Conservation (phyloP, 2,113 vertebrate species). For the Pelecanus crispus region DNA sequence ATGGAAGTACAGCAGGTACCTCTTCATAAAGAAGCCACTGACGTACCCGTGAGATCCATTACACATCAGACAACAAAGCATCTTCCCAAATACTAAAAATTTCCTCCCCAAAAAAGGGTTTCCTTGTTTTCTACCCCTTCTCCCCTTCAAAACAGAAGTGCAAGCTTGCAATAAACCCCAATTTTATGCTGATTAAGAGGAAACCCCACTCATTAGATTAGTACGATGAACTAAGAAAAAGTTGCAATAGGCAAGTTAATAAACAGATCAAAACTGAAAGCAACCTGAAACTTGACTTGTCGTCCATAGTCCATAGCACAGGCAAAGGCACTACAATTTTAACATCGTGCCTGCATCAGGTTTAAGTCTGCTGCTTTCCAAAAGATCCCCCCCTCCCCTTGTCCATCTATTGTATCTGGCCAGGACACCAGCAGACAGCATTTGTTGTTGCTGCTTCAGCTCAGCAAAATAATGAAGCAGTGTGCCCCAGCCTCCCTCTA, state of each 20-base stretch:
- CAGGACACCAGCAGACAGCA: slow-evolving; percentile 25
- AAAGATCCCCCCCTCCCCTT: not conserved
- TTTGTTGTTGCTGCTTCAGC: slow-evolving; percentile 57
- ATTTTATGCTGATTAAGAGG: not conserved
- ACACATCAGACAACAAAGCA: not conserved
- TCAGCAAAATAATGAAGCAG: slow-evolving; percentile 60
- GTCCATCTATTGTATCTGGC: slow-evolving; percentile 34
- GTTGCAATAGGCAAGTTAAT: not conserved
- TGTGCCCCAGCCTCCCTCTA: slow-evolving; percentile 60
- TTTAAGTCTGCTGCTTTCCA: not conserved
- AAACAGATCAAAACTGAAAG: slow-evolving; percentile 31
- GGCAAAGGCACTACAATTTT: slow-evolving; percentile 5
- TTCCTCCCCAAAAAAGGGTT: not conserved
- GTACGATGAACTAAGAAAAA: not conserved
- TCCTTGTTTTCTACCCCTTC: not conserved
- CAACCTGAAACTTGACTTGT: slow-evolving; percentile 58
- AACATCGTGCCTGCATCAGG: slow-evolving; percentile 30
- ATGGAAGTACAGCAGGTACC: not conserved
- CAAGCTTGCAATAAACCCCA: not conserved
- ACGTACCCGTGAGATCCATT: not conserved
- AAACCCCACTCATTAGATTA: not conserved
- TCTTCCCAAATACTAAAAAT: not conserved
- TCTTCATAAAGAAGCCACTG: not conserved
- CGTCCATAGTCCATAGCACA: slow-evolving; percentile 60
- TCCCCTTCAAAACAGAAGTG: not conserved